phyloP scores from a whole-genome alignment of 1,140 invertebrate species.

The Spodoptera litura region DNA sequence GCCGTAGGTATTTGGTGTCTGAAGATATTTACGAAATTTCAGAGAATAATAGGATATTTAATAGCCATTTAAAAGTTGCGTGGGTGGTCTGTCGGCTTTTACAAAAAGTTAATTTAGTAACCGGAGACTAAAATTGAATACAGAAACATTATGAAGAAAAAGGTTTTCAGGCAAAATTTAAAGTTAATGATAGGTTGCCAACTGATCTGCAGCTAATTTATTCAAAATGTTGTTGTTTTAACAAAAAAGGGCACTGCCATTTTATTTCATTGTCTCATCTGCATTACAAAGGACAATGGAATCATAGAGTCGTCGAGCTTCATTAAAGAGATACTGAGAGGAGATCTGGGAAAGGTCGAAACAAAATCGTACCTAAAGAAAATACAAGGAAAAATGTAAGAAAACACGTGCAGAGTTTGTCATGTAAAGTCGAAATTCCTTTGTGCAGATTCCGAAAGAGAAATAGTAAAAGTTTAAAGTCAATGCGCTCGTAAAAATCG shows the following conservation, averaged over 20 bases:
- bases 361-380: not conserved
- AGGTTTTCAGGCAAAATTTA: not conserved
- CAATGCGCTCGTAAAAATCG: slow-evolving; percentile 37
- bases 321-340: slow-evolving; percentile 23
- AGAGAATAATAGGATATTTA: not conserved
- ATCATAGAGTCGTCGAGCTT: not conserved
- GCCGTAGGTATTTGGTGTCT: not conserved
- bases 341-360: slow-evolving; percentile 4
- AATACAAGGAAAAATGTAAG: not conserved
- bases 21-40: not conserved
- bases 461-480: slow-evolving; percentile 39
- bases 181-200: not conserved
- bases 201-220: too few relatives aligned
- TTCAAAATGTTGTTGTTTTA: not conserved
- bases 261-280: slow-evolving; percentile 18
- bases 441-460: not conserved
- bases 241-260: not conserved
- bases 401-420: slow-evolving; percentile 7
- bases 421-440: slow-evolving; percentile 22
- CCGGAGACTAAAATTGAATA: not conserved
- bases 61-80: not conserved
- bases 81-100: not conserved
- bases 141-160: not conserved
- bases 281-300: slow-evolving; percentile 29
- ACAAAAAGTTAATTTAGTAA: slow-evolving; percentile 2